phyloP scores from a whole-genome alignment of 2,113 vertebrate genomes.

The Cheirogaleus medius region DNA sequence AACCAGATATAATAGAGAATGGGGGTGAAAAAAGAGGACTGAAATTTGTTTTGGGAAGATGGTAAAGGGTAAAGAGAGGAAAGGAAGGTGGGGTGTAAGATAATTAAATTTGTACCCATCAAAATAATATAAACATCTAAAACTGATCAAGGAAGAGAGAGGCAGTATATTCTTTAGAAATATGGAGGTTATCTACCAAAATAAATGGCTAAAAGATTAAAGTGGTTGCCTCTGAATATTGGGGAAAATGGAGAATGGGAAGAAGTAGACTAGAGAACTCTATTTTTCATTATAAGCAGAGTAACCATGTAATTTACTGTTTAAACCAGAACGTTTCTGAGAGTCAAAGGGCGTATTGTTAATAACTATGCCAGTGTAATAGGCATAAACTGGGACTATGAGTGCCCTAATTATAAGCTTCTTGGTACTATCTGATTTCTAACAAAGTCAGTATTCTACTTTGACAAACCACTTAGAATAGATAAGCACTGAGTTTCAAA shows the following conservation, averaged over 20 bases:
- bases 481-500: neutral
- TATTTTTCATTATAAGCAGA: neutral
- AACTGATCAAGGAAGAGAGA: neutral
- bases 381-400: neutral
- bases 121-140: neutral
- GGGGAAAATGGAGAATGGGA: neutral
- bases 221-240: neutral
- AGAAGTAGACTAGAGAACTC: neutral
- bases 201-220: neutral
- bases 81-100: neutral
- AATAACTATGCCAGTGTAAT: neutral
- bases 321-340: neutral
- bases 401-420: neutral
- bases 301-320: neutral
- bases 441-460: neutral
- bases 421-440: neutral
- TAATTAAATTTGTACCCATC: neutral
- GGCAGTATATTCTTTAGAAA: neutral
- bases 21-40: neutral
- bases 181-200: slow-evolving; percentile 52
- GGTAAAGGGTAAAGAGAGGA: neutral
- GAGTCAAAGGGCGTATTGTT: neutral
- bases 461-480: neutral
- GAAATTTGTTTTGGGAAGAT: neutral
- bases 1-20: neutral